phyloP scores from a whole-genome alignment of 1,140 invertebrate genomes.

The Adelges cooleyi region DNA sequence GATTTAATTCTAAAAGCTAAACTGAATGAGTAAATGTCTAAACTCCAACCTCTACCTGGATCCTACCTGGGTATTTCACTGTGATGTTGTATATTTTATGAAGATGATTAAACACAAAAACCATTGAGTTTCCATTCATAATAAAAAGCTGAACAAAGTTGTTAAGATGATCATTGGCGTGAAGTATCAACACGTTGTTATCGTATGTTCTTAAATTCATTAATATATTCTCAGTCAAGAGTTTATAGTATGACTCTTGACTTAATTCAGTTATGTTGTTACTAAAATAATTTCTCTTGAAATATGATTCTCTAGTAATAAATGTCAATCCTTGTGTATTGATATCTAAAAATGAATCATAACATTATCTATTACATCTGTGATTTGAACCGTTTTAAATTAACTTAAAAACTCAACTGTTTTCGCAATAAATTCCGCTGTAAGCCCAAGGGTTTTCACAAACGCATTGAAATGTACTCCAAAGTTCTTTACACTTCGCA shows the following conservation, averaged over 20 bases:
- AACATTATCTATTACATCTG: no score
- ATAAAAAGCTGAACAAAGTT: conserved; percentile 88
- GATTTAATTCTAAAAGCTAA: conserved; percentile 48
- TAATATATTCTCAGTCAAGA: conserved; percentile 62
- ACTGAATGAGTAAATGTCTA: conserved; percentile 13
- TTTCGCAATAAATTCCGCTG: conserved; percentile 75
- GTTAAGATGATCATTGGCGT: conserved; percentile 84
- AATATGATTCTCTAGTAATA: conserved; percentile 60
- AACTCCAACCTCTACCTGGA: conserved; percentile 25
- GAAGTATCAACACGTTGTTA: conserved; percentile 65
- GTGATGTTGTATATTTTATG: conserved; percentile 68
- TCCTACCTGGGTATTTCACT: conserved; percentile 50
- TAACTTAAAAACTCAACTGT: conserved; percentile 49
- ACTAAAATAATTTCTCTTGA: conserved; percentile 62
- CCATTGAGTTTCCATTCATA: conserved; percentile 55
- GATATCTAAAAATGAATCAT: conserved; percentile 57
- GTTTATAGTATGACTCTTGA: conserved; percentile 45
- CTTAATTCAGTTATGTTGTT: conserved; percentile 49
- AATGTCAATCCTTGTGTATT: conserved; percentile 83
- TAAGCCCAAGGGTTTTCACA: conserved; percentile 85
- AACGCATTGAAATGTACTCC: conserved; percentile 83
- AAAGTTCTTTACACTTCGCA: conserved; percentile 78
- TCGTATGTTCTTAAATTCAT: conserved; percentile 81
- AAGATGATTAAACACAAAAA: conserved; percentile 72
- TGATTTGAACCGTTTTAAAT: neutral